A percentile compares a stretch with the other conserved stretches of the same genome.
Conservation (phyloP, 2,797 vertebrate genomes). For the Mionectes olivaceus region DNA sequence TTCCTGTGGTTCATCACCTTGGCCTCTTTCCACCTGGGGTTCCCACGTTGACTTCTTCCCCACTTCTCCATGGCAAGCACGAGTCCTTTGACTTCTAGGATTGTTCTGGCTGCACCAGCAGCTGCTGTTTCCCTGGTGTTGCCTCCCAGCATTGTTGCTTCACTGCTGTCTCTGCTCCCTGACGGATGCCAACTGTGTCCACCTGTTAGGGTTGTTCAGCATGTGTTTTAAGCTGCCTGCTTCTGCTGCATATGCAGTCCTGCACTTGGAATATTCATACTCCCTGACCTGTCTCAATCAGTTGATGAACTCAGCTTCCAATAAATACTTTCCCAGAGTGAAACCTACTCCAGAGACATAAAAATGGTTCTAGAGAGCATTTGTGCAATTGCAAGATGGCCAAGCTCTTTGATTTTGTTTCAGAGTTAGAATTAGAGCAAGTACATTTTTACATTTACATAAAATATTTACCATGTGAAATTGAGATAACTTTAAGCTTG, state of each 20-base stretch:
- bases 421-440: not conserved
- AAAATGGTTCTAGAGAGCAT: not conserved
- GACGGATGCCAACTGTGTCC: not conserved
- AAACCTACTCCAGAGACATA: not conserved
- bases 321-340: not conserved
- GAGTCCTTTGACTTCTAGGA: not conserved
- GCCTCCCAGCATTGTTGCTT: not conserved
- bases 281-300: not conserved
- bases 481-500: not conserved
- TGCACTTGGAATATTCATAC: not conserved
- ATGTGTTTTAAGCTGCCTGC: not conserved
- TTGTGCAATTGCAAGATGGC: not conserved
- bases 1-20: not conserved
- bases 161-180: not conserved
- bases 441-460: not conserved
- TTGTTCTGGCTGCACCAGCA: not conserved
- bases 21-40: not conserved
- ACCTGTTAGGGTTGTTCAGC: not conserved
- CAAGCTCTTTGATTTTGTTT: not conserved
- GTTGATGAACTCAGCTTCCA: not conserved
- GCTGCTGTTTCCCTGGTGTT: not conserved
- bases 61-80: not conserved
- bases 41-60: not conserved
- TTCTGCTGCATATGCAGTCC: not conserved
- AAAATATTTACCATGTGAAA: not conserved